Evolutionary conservation across 2,888 invertebrate genomes (phyloP).

Genomic region (Himalopsyche japonica): DNA sequence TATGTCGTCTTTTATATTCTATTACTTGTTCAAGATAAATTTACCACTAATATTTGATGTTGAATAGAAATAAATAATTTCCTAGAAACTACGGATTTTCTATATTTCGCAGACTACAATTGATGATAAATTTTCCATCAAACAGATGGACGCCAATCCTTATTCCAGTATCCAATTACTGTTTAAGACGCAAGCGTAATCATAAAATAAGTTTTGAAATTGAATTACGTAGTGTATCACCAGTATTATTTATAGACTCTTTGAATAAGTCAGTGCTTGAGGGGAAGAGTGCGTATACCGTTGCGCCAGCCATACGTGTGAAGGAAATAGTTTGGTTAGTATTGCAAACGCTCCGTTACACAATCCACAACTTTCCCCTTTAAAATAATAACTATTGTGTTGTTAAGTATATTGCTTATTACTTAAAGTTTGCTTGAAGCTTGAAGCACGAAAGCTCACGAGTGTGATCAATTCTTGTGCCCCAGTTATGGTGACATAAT

Average conservation of each 20-base stretch:
- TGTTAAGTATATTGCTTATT: conserved; percentile 7
- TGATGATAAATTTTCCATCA: too few species aligned
- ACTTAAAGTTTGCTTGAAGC: not conserved
- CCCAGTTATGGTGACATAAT: not conserved
- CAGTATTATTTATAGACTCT: conserved; percentile 1
- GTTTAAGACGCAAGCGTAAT: not conserved
- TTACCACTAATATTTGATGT: too few species aligned
- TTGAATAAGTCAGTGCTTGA: not conserved
- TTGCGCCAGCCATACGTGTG: conserved; percentile 12
- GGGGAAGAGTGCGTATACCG: conserved; percentile 18
- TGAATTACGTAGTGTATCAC: conserved; percentile 34
- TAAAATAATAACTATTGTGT: conserved; percentile 35
- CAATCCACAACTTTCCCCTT: conserved; percentile 33
- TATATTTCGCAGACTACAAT: too few species aligned
- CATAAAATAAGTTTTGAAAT: conserved; percentile 36
- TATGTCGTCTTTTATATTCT: too few species aligned
- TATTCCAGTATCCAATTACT: not conserved
- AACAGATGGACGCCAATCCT: not conserved
- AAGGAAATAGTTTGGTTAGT: conserved; percentile 35
- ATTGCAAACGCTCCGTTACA: conserved; percentile 15
- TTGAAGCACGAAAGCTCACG: not conserved
- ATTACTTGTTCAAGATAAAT: too few species aligned
- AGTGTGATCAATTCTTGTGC: not conserved
- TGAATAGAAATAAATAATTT: too few species aligned
- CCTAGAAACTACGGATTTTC: too few species aligned